Conservation (phyloP, 2,888 invertebrate species). For the Halocaridina rubra region DNA sequence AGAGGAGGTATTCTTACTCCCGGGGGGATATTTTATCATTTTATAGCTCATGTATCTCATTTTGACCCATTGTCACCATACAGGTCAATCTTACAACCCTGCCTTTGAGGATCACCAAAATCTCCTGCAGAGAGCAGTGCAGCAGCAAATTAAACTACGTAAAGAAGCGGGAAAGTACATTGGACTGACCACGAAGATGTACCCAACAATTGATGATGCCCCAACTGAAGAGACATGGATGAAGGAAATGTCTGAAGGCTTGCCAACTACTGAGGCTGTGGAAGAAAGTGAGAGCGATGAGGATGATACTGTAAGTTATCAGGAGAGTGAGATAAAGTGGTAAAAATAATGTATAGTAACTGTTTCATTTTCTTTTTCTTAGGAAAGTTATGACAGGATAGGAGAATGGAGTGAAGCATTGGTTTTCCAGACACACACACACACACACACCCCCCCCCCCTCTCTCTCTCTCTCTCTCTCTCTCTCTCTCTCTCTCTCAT, state of each 20-base stretch:
- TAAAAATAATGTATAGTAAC: too few relatives aligned
- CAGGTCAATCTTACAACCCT: slow-evolving; percentile 41
- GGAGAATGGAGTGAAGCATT: too few relatives aligned
- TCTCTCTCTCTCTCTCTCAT: too few relatives aligned
- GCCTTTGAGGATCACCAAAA: slow-evolving; percentile 20
- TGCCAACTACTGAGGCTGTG: slow-evolving; percentile 14
- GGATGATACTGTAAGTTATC: not conserved
- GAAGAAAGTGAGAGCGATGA: slow-evolving; percentile 3
- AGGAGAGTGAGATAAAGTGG: too few relatives aligned
- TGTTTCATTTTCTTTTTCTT: too few relatives aligned
- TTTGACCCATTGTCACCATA: not conserved
- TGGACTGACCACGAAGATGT: not conserved
- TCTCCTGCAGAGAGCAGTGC: not conserved
- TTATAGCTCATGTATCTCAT: too few relatives aligned
- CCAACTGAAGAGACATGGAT: slow-evolving; percentile 22
- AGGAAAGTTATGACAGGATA: too few relatives aligned
- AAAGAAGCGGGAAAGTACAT: not conserved
- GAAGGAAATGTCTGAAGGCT: slow-evolving; percentile 38
- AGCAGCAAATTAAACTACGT: not conserved
- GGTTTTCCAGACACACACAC: too few relatives aligned
- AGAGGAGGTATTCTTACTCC: too few relatives aligned
- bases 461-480: too few relatives aligned
- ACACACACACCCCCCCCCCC: too few relatives aligned
- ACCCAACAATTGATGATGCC: slow-evolving; percentile 32
- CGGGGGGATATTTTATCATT: too few relatives aligned